Evolutionary conservation across 2,888 invertebrate species (phyloP).

Genomic region (Trypoxylon attenuatum): DNA sequence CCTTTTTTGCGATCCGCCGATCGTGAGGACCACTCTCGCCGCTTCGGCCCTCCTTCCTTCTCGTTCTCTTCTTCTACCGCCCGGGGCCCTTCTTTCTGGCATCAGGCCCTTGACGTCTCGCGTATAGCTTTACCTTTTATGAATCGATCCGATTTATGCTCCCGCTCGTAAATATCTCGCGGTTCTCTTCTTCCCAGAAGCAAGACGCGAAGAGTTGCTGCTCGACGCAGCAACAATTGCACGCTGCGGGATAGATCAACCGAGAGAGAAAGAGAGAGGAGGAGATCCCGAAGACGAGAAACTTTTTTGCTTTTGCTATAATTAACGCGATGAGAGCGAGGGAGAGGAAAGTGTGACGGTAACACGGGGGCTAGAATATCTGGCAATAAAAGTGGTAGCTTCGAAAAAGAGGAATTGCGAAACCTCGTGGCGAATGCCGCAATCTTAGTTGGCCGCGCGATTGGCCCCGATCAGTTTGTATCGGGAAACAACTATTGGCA

Average conservation of each 20-base stretch:
- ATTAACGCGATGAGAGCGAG: conserved; percentile 24
- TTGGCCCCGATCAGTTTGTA: conserved; percentile 67
- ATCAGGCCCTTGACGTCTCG: too few relatives aligned
- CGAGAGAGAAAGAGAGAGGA: background rate
- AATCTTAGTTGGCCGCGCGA: conserved; percentile 55
- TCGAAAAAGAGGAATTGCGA: conserved; percentile 57
- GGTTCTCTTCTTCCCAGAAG: conserved; percentile 15
- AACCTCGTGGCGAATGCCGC: conserved; percentile 44
- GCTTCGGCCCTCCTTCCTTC: background rate
- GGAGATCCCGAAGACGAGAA: background rate
- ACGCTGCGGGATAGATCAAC: background rate
- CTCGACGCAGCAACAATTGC: conserved; percentile 28
- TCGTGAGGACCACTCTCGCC: background rate
- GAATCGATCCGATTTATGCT: conserved; percentile 42
- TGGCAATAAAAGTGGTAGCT: conserved; percentile 55
- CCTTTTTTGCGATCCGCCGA: conserved; percentile 17
- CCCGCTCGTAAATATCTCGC: conserved; percentile 17
- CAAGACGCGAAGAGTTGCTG: conserved; percentile 25
- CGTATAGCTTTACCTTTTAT: conserved; percentile 21
- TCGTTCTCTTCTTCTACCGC: background rate
- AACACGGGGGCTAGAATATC: conserved; percentile 36
- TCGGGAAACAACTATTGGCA: conserved; percentile 70
- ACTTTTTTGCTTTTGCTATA: conserved; percentile 28
- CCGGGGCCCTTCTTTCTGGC: too few relatives aligned
- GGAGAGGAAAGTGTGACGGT: background rate